Percentiles rank a stretch among this genome's conserved stretches.
Conservation (phyloP, 2,113 vertebrate genomes). For the Cettia cetti region DNA sequence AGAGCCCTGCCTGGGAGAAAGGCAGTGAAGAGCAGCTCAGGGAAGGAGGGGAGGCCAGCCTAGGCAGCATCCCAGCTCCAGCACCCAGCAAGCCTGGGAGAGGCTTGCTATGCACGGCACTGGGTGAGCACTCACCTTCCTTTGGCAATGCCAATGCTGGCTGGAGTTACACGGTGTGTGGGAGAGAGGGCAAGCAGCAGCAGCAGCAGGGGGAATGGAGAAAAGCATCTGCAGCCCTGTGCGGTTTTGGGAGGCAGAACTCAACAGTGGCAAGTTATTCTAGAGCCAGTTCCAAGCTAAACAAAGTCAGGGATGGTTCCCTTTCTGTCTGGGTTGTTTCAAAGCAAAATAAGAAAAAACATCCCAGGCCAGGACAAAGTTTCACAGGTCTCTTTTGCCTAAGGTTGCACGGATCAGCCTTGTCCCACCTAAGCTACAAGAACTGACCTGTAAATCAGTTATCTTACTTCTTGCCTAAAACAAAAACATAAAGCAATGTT, state of each 20-base stretch:
- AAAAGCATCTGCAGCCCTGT: background rate
- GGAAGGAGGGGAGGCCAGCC: background rate
- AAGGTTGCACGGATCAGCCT: background rate
- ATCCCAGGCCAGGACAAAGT: background rate
- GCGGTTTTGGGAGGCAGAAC: background rate
- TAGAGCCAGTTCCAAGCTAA: slow-evolving; percentile 20
- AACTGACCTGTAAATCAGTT: background rate
- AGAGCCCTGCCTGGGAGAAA: background rate
- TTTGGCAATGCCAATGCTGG: background rate
- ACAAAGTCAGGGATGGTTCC: background rate
- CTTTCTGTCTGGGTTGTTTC: background rate
- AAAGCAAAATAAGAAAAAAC: background rate
- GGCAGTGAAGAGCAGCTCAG: background rate
- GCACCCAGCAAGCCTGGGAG: background rate
- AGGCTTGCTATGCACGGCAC: fast-evolving
- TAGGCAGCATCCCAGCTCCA: background rate
- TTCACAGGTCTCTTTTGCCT: background rate
- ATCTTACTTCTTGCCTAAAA: background rate
- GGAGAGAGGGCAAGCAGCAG: background rate
- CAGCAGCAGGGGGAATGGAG: background rate
- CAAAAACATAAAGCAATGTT: background rate
- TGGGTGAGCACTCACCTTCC: background rate
- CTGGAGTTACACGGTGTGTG: background rate
- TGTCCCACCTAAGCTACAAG: background rate
- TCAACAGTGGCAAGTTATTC: background rate